Percentiles rank a stretch among this genome's conserved stretches.
phyloP scores from a whole-genome alignment of 2,113 vertebrate genomes.

The Anhinga rufa region DNA sequence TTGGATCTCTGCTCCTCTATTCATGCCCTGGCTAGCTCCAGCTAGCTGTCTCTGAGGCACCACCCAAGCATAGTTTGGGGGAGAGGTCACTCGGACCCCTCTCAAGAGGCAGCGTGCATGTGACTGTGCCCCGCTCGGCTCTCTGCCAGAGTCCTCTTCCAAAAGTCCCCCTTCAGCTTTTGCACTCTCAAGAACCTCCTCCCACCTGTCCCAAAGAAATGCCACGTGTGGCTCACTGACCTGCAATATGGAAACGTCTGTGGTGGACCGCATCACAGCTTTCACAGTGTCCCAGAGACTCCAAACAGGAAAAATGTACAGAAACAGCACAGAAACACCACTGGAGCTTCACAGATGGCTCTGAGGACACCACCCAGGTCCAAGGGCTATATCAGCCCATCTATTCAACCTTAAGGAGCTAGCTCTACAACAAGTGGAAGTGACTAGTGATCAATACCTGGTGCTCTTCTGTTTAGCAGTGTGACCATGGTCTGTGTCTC shows the following conservation, averaged over 20 bases:
- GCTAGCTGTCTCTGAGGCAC: background rate
- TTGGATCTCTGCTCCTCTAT: background rate
- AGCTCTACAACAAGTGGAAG: too few relatives aligned
- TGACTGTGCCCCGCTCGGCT: background rate
- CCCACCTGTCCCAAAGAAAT: background rate
- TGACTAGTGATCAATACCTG: background rate
- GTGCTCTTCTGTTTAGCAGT: background rate
- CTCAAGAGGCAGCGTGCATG: background rate
- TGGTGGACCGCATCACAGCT: background rate
- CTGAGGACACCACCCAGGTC: background rate
- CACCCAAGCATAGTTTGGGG: background rate
- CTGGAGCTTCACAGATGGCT: background rate
- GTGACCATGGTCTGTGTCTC: fast-evolving
- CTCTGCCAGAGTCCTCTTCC: background rate
- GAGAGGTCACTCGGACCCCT: background rate
- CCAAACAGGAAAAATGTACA: background rate
- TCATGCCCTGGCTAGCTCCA: background rate
- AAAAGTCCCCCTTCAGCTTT: background rate
- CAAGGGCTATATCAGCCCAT: background rate
- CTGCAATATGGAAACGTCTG: background rate
- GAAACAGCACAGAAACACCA: background rate
- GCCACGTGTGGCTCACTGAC: background rate
- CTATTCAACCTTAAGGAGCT: background rate
- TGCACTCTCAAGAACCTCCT: background rate
- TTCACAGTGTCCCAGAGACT: background rate